Evolutionary conservation across 2,113 vertebrate genomes (phyloP).

Genomic region (Poicephalus gulielmi): DNA sequence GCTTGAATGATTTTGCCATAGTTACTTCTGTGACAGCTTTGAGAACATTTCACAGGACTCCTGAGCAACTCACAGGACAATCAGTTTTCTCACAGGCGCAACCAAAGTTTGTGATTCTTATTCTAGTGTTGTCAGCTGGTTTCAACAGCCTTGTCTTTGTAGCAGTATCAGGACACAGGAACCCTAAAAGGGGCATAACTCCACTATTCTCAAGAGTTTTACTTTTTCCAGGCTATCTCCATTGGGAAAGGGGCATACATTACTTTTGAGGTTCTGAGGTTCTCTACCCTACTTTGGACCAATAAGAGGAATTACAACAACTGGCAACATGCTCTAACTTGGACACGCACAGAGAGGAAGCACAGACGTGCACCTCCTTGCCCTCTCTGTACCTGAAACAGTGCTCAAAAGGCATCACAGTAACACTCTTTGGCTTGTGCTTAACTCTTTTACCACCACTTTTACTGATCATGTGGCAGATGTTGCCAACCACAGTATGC

Average conservation of each 20-base stretch:
- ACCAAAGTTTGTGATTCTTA: not conserved
- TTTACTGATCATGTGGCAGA: not conserved
- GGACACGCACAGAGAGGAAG: not conserved
- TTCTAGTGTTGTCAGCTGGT: no score
- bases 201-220: not conserved
- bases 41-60: not conserved
- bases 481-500: not conserved
- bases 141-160: not conserved
- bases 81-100: not conserved
- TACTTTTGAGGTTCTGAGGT: not conserved
- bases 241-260: accelerated
- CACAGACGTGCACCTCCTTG: not conserved
- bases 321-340: not conserved
- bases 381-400: not conserved
- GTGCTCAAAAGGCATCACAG: not conserved
- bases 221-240: not conserved
- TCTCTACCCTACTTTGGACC: not conserved
- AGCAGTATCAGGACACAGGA: not conserved
- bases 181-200: not conserved
- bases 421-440: accelerated
- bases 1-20: not conserved
- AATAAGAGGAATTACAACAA: not conserved
- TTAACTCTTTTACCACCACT: not conserved
- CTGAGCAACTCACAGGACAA: not conserved
- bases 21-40: not conserved